A percentile compares a stretch with the other conserved stretches of the same genome.
phyloP scores from a whole-genome alignment of 2,113 vertebrate genomes.

The Nanorana parkeri region DNA sequence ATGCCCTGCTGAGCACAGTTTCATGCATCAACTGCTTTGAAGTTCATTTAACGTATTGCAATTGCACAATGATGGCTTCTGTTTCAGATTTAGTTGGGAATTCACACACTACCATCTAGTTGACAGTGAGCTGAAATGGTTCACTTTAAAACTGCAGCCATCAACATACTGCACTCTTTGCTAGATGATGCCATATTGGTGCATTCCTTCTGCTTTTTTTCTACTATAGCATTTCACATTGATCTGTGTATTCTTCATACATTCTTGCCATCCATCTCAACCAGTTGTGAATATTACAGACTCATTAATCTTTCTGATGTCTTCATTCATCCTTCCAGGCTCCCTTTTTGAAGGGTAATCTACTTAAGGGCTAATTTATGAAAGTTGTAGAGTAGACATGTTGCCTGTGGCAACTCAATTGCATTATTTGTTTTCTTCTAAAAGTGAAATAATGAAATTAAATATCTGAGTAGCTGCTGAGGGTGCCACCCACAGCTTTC shows the following conservation, averaged over 20 bases:
- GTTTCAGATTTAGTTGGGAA: constrained; percentile 36
- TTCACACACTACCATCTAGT: constrained; percentile 19
- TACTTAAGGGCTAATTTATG: too few species aligned
- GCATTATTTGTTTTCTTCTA: too few species aligned
- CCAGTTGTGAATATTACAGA: neutral
- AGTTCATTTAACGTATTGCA: constrained; percentile 43
- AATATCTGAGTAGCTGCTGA: too few species aligned
- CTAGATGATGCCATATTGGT: neutral
- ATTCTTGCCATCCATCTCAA: neutral
- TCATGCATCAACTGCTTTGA: constrained; percentile 40
- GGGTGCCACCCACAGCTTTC: too few species aligned
- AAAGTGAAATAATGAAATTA: too few species aligned
- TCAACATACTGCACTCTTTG: neutral
- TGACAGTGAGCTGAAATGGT: constrained; percentile 34
- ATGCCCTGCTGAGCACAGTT: constrained; percentile 49
- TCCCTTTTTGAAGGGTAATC: too few species aligned
- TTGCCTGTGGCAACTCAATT: too few species aligned
- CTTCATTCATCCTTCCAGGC: too few species aligned
- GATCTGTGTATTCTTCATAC: too few species aligned
- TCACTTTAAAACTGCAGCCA: constrained; percentile 11
- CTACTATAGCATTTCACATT: neutral
- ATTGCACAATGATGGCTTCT: constrained; percentile 42
- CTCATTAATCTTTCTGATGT: too few species aligned
- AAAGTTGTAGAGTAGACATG: too few species aligned
- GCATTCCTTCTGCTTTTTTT: neutral